Evolutionary conservation across 1,140 invertebrate genomes (phyloP), one percentile per base, ranked within the genome.

Genomic region (Drosophila sucinea): DNA sequence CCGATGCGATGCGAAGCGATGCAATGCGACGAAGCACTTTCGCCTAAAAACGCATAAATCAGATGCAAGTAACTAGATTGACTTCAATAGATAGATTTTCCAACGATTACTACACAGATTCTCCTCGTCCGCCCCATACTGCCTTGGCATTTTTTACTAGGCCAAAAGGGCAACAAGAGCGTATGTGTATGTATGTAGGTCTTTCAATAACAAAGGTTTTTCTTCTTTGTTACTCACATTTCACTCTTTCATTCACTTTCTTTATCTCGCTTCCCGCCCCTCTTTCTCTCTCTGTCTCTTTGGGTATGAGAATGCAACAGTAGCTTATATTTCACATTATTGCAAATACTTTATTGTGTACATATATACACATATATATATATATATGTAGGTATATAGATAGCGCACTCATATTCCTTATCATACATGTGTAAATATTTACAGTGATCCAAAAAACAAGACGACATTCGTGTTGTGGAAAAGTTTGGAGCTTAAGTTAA

Each of bases 31-130:
- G 44, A 51, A 51, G 23, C 33, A 58, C 56, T 58, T 58, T 58
- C 56, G 56, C 56, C 56, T 35, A 58, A 58, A 58, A 58, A 17
- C 56, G 56, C 56, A 58, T 58, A 58, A 58, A 58, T 58, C 56
- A 58, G 32, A 58, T 35, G 32, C 17, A 23, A 38, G 56, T 35
- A 35, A 58, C 32, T 58, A 33, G 56, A 58, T 58, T 23, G 32
- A 58, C 30, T 35, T 57, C 17, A 32, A 38, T 38, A 57, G 56
- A 35, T 38, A 58, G 56, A 58, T 58, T 58, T 17, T 58, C 30
- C 17, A 51, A 51, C 44, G 44, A 51, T 51, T 51, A 51, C 27
- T 51, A 38, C 10, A 2, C 11, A n/a, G n/a, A 4, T 41, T 11
- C 38, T 6, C 23, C 17, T 17, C 17, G 17, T 17, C 17, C 17